phyloP scores from a whole-genome alignment of 2,113 vertebrate species.

The Taurulus bubalis region DNA sequence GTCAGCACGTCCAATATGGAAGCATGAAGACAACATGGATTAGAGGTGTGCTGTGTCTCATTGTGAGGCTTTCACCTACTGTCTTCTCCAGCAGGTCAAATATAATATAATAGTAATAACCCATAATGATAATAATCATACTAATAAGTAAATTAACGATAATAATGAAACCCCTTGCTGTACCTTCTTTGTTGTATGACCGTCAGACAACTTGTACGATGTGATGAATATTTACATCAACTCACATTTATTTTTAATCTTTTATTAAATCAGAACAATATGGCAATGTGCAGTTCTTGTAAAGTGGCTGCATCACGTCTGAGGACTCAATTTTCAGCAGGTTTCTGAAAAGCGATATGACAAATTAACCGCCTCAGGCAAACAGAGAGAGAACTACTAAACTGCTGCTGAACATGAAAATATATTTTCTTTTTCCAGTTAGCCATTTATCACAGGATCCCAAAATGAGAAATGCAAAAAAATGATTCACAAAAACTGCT shows the following conservation, averaged over 20 bases:
- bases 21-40: not conserved
- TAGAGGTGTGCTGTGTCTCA: not conserved
- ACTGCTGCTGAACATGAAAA: slow-evolving; percentile 14
- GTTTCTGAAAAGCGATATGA: slow-evolving; percentile 20
- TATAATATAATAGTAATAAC: not conserved
- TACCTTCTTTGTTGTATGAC: no score
- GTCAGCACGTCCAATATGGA: not conserved
- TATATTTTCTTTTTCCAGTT: slow-evolving; percentile 1
- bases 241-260: slow-evolving; percentile 7
- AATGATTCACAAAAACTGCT: not conserved
- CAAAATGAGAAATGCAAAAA: slow-evolving; percentile 19
- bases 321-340: not conserved
- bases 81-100: not conserved
- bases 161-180: not conserved
- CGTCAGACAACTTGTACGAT: not conserved
- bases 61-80: not conserved
- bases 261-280: slow-evolving; percentile 51
- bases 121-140: not conserved
- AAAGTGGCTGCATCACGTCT: not conserved
- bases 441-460: not conserved
- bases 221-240: slow-evolving; percentile 3
- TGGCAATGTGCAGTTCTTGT: not conserved
- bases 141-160: not conserved
- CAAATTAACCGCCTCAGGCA: slow-evolving; percentile 5
- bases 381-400: slow-evolving; percentile 6